Evolutionary conservation across 2,113 vertebrate genomes (phyloP).

Genomic region (Varanus salvator): DNA sequence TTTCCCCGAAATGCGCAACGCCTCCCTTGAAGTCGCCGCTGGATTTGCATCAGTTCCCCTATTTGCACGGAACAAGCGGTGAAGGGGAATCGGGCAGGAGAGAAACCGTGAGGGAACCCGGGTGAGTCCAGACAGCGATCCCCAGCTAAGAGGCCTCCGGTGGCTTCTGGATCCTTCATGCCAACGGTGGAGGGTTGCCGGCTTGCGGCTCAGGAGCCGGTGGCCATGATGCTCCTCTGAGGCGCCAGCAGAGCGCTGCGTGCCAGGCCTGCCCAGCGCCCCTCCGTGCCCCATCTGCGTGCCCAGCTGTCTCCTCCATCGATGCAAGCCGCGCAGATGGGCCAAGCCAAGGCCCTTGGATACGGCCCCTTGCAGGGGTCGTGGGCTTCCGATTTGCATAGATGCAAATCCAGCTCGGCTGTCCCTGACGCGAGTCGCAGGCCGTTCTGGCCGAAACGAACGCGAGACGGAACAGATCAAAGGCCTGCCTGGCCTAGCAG

Average conservation of each 20-base stretch:
- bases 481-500: too few relatives aligned
- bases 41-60: too few relatives aligned
- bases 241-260: fast-evolving
- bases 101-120: too few relatives aligned
- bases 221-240: fast-evolving
- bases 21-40: too few relatives aligned
- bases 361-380: constrained; percentile 29
- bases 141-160: too few relatives aligned
- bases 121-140: too few relatives aligned
- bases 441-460: neutral
- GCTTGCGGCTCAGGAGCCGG: too few relatives aligned
- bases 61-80: too few relatives aligned
- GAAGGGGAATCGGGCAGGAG: too few relatives aligned
- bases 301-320: constrained; percentile 28
- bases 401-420: constrained; percentile 63
- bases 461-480: too few relatives aligned
- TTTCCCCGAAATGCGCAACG: too few relatives aligned
- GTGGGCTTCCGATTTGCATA: constrained; percentile 57
- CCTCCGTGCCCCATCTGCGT: constrained; percentile 43
- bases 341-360: constrained; percentile 10
- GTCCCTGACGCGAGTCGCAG: neutral
- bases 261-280: too few relatives aligned
- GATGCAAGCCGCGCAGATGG: fast-evolving
- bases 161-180: neutral
- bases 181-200: neutral